These are phyloP conservation scores for Polydrusus cervinus DNA, from an alignment of 2,888 invertebrate genomes.

Conservation along the genomic window DNA sequence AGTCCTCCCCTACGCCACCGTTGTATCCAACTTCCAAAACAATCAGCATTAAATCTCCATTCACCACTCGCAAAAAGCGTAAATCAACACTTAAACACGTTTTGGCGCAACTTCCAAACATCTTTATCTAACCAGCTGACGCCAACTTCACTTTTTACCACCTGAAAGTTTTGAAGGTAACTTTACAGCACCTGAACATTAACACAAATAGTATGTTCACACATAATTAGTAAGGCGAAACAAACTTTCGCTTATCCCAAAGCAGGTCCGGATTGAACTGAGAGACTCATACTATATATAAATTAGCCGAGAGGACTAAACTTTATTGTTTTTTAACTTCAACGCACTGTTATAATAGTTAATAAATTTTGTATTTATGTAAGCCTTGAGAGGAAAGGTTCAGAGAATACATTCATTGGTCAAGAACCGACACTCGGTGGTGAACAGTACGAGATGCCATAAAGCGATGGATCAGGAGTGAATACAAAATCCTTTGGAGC, in stretches of 20 bases:
- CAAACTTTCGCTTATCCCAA: constrained; percentile 28
- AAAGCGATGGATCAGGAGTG: no score
- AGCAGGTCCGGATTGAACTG: constrained; percentile 7
- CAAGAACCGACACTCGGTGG: no score
- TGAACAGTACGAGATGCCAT: no score
- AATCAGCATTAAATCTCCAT: constrained; percentile 47
- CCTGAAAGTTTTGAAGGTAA: constrained; percentile 45
- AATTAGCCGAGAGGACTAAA: no score
- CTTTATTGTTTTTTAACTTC: no score
- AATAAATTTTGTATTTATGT: no score
- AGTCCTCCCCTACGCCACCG: constrained; percentile 2
- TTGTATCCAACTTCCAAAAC: constrained; percentile 19
- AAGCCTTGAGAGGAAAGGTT: no score
- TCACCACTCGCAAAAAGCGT: constrained; percentile 36
- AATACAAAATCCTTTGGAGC: no score
- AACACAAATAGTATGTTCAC: constrained; percentile 52
- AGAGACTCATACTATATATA: no score
- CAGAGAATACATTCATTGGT: no score
- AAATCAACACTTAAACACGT: constrained; percentile 53
- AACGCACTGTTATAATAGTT: no score
- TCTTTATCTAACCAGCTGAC: constrained; percentile 52
- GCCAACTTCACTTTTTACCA: constrained; percentile 44
- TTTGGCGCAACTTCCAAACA: constrained; percentile 26
- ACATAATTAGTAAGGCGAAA: constrained; percentile 50
- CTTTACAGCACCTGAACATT: constrained; percentile 54